These are phyloP conservation scores for Enteromius paludinosus DNA, from an alignment of 2,797 vertebrate genomes.

Conservation along the genomic window DNA sequence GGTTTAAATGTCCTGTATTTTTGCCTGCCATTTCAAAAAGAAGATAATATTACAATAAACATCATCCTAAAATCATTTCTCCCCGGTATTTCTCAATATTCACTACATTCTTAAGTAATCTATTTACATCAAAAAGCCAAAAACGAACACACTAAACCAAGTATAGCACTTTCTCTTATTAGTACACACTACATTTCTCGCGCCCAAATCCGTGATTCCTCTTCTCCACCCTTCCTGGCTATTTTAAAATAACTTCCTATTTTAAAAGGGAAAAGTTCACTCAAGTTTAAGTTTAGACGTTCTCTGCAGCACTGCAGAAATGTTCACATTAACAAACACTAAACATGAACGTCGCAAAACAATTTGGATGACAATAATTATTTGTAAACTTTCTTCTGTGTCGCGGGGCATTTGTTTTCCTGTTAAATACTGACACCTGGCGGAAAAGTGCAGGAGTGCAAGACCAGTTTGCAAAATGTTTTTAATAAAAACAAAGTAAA, in stretches of 20 bases:
- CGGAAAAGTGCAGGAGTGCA: neutral
- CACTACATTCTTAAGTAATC: neutral
- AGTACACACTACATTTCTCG: conserved; percentile 9
- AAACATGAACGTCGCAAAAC: neutral
- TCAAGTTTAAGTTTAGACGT: neutral
- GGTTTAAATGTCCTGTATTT: neutral
- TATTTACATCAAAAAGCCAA: neutral
- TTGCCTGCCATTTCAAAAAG: neutral
- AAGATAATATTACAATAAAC: neutral
- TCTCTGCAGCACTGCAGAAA: neutral
- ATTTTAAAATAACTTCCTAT: neutral
- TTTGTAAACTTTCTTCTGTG: neutral
- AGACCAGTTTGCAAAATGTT: neutral
- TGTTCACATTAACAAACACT: neutral
- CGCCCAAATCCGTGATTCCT: conserved; percentile 20
- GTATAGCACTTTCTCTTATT: conserved; percentile 12
- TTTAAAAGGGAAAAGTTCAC: neutral
- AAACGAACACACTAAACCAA: conserved; percentile 6
- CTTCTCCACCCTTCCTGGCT: conserved; percentile 29
- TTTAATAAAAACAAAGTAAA: neutral
- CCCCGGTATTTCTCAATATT: neutral
- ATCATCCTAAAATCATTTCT: neutral
- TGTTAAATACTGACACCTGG: conserved; percentile 13
- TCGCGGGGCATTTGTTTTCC: neutral
- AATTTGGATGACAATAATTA: neutral